Percentiles rank a stretch among this genome's conserved stretches.
Evolutionary conservation across 2,888 invertebrate species (phyloP).

Genomic region (Ophion obscuratus): DNA sequence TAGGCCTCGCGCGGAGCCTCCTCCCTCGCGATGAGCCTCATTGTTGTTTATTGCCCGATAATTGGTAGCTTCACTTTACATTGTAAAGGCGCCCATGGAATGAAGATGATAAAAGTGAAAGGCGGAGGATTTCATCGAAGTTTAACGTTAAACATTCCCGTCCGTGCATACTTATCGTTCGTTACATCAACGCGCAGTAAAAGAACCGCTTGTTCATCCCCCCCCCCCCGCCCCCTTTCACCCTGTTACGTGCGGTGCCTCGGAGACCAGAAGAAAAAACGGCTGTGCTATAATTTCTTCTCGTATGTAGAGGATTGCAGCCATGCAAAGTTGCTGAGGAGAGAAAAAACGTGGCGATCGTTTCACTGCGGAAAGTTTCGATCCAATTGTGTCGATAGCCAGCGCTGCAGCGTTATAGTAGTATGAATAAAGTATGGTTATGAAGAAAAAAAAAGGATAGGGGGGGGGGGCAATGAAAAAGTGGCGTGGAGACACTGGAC

Average conservation of each 20-base stretch:
- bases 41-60: conserved; percentile 67
- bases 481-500: conserved; percentile 29
- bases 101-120: conserved; percentile 48
- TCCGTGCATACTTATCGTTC: conserved; percentile 40
- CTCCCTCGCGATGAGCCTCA: conserved; percentile 37
- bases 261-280: conserved; percentile 1
- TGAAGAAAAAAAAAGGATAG: conserved; percentile 48
- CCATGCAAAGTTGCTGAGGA: conserved; percentile 21
- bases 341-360: conserved; percentile 1
- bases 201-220: conserved; percentile 9
- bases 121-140: conserved; percentile 31
- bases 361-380: conserved; percentile 15
- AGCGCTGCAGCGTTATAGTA: conserved; percentile 30
- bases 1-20: conserved; percentile 54
- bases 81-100: conserved; percentile 45
- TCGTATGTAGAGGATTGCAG: conserved; percentile 31
- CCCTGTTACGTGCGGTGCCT: too few relatives aligned
- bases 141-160: conserved; percentile 27
- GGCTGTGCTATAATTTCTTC: conserved; percentile 44
- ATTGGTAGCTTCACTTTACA: conserved; percentile 63
- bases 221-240: background rate
- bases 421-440: conserved; percentile 55
- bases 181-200: conserved; percentile 47
- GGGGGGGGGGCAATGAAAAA: conserved; percentile 31
- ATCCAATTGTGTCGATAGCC: conserved; percentile 20